Base-by-base conservation (phyloP, 2,888 invertebrate species). In the Hydraecia micacea region DNA sequence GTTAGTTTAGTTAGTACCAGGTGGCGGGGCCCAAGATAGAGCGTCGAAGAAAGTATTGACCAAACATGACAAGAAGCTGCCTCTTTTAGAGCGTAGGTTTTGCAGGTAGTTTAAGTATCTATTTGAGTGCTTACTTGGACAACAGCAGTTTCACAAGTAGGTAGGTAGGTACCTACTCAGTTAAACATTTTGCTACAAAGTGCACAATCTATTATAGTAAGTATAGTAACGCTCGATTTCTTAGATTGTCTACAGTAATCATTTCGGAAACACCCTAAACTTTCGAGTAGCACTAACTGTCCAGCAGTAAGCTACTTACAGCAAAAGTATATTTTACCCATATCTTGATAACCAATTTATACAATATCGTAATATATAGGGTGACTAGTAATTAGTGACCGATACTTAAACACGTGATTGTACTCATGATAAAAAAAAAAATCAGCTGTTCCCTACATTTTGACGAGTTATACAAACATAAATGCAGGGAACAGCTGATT, bases 1-100 rank as follows among this genome's bases (percentile, higher is more conserved):
- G 65, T 83, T 84, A 84, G 76, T 76, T 80, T 72, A 65, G 76
- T 84, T 80, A 84, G 73, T 71, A 46, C 58, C 32, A 86, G 82
- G 91, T 90, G 85, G 88, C 89, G 85, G 86, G 85, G 86, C 87
- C 86, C 75, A 84, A 89, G 89, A 89, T 86, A 85, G 88, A 81
- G 81, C 74, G 76, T 58, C 75, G 77, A 89, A 86, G 90, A 89
- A 88, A 90, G 91, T 94, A 93, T 94, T 92, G 93, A 94, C 91
- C 84, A 93, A 93, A 93, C 92, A 91, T 87, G 87, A 52, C 63
- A 77, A 76, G 70, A 39, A 73, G 77, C 65, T 76, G 18, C 28
- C 72, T 63, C 49, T 71, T 60, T 69, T 55, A 60, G 36, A 75
- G 74, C 62, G 62, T 71, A 58, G 79, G 67, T 55, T 72, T 78